Base-by-base conservation (phyloP, 1,140 invertebrate species). In the Drosophila pachea region DNA sequence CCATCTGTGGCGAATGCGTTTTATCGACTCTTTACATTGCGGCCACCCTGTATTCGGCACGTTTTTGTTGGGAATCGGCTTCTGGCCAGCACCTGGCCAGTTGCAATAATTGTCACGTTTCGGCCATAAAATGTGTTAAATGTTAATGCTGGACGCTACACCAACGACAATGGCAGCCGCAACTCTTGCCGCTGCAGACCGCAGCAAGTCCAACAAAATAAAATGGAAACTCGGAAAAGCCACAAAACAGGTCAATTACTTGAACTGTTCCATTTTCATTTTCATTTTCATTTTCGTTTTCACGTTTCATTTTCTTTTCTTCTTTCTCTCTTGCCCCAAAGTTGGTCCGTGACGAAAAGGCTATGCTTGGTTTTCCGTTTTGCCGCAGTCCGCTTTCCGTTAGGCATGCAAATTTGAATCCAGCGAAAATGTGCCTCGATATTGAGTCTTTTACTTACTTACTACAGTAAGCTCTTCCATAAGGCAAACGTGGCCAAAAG, bases 51-150 rank as follows among this genome's bases (percentile, higher is more conserved):
- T 14, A 45, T 52, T 38, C 6, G 47, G 16, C 45, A 56, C 67
- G 61, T 36, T 69, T 69, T 36, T 38, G 22, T 7, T 38, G 4
- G 7, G 16, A 50, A 45, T 32, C 33, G 45, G 7, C 43, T 40
- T 12, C 35, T 50, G 60, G 48, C 58, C 50, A 35, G 31, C 6
- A n/a, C 14, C 38, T 35, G 32, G 42, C 7, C 45, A 38, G 53
- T 66, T 69, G 68, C 73, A 66, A 53, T 52, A 68, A 77, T 73
- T 83, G 81, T 84, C 81, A 84, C 81, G 81, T 84, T 74, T 76
- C 40, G 56, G 12, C 67, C 54, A 72, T 84, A 86, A 84, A 84
- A 84, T 86, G 79, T 74, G 67, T 55, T 74, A 66, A 83, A 69
- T 76, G 78, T 78, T 82, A 78, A 82, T 74, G 64, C 74, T 47